phyloP scores from a whole-genome alignment of 2,113 vertebrate species.

The Sardina pilchardus region DNA sequence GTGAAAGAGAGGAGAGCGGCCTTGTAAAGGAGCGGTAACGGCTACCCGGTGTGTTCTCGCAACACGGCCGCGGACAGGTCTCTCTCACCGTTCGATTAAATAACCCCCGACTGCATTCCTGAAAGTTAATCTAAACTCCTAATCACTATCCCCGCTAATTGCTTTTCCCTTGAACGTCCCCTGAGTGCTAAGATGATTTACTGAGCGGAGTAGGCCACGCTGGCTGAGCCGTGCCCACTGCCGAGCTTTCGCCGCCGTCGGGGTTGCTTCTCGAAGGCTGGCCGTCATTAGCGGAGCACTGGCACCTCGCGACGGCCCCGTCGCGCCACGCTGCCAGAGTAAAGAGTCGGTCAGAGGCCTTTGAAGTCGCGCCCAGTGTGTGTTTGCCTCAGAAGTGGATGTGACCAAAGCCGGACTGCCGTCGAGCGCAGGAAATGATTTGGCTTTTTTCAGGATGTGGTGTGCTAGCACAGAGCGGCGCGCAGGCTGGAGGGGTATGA shows the following conservation, averaged over 20 bases:
- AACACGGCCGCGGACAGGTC: background rate
- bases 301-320: background rate
- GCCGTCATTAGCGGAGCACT: background rate
- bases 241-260: too few relatives aligned
- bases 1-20: background rate
- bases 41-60: background rate
- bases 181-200: conserved; percentile 46
- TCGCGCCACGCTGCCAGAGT: background rate
- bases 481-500: background rate
- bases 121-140: conserved; percentile 47
- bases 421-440: background rate
- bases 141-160: conserved; percentile 51
- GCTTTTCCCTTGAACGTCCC: conserved; percentile 46
- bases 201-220: conserved; percentile 15
- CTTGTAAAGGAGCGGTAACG: conserved; percentile 3
- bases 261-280: background rate
- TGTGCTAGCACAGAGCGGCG: background rate
- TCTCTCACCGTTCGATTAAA: conserved; percentile 27
- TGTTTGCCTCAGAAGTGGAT: background rate
- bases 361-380: background rate
- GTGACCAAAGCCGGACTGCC: background rate
- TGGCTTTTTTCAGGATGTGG: background rate
- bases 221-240: background rate
- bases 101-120: conserved; percentile 39
- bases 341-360: background rate